Base-by-base conservation (phyloP, 2,888 invertebrate genomes). In the Petrophora chlorosata region DNA sequence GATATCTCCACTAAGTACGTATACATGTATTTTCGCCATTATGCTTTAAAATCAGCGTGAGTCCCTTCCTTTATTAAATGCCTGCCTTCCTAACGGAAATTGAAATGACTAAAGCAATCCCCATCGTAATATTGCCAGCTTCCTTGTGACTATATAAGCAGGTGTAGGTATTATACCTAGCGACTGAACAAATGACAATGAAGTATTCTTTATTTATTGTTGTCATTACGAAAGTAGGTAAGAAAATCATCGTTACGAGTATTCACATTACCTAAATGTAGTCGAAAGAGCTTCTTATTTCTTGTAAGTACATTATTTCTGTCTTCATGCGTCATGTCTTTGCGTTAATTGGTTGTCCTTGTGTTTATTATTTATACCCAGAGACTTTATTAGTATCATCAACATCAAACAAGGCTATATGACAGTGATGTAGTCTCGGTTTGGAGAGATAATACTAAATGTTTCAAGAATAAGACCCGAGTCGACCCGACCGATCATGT, bases 51-150 rank as follows among this genome's bases (percentile, higher is more conserved):
- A 64, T 57, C 60, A 54, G 53, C 54, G 54, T 41, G 55, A 53
- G 65, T 57, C 71, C 68, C 56, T 67, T 66, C 70, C 71, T 68
- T 69, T 75, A 73, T 73, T 70, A 68, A 75, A 76, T 69, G 65
- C 35, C 17, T 58, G 50, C 59, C 60, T 66, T 62, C 70, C 65
- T 66, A 62, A 67, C 64, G 72, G 73, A 79, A 76, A 78, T 76
- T 76, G 71, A 69, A 74, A 78, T 76, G 56, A 72, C 66, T 66
- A 65, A 68, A 70, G 67, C 70, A 62, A 63, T 60, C 59, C 61
- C 60, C 61, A 60, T 54, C 61, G 63, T 65, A 61, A 68, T 71
- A 72, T 67, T 63, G 60, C 61, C 59, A 67, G 73, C 73, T 69
- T 71, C 65, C 68, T 63, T 59, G 43, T 47, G 40, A 51, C 26